Conservation (phyloP, 2,797 vertebrate species). For the Hydrocynus forskahlii region DNA sequence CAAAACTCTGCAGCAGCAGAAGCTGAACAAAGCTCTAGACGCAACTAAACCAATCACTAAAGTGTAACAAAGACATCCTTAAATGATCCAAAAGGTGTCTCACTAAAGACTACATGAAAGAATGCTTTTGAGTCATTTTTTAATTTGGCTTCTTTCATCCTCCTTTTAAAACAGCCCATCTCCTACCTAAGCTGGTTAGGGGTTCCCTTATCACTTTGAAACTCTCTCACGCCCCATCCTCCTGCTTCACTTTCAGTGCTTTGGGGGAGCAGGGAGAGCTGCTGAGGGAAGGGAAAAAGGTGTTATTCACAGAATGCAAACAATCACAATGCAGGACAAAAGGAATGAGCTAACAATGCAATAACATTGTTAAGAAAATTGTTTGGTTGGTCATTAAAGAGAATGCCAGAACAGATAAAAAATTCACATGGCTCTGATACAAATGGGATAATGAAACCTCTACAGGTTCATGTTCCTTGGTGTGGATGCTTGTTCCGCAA, state of each 20-base stretch:
- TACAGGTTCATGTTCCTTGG: neutral
- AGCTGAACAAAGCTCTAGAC: neutral
- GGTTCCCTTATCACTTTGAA: conserved; percentile 86
- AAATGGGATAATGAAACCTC: neutral
- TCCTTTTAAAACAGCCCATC: conserved; percentile 85
- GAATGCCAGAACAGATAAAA: neutral
- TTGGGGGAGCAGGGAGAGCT: conserved; percentile 85
- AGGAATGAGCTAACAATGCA: conserved; percentile 43
- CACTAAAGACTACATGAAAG: conserved; percentile 62
- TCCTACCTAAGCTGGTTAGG: conserved; percentile 88
- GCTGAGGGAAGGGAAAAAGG: conserved; percentile 87
- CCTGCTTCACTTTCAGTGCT: conserved; percentile 87
- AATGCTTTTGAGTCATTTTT: conserved; percentile 59
- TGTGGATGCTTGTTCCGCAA: too few species aligned
- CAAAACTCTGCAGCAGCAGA: too few species aligned
- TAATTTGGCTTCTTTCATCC: conserved; percentile 71
- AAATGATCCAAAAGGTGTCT: conserved; percentile 32
- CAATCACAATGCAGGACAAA: conserved; percentile 60
- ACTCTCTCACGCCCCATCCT: conserved; percentile 86
- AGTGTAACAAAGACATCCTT: neutral
- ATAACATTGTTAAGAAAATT: conserved; percentile 15
- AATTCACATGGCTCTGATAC: neutral
- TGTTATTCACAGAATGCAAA: conserved; percentile 79
- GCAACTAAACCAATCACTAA: neutral
- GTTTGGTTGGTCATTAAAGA: neutral